A percentile compares a stretch with the other conserved stretches of the same genome.
Evolutionary conservation across 2,888 invertebrate species (phyloP).

Genomic region (Ophion obscuratus): DNA sequence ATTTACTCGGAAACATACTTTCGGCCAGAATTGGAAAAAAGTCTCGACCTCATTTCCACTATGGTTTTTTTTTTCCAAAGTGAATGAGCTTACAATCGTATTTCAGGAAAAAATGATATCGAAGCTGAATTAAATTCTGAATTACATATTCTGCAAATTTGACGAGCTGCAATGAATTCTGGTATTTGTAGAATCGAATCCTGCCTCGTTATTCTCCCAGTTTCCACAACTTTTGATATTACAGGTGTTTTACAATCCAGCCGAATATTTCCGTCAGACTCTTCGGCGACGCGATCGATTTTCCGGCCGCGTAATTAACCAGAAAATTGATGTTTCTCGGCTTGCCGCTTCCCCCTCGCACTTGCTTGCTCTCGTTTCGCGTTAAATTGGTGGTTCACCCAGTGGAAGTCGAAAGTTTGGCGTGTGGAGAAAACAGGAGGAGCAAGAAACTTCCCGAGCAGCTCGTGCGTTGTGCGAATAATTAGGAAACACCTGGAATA

Average conservation of each 20-base stretch:
- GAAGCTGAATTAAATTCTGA: no score
- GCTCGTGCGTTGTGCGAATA: slow-evolving; percentile 71
- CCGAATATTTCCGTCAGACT: not conserved
- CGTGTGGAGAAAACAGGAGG: slow-evolving; percentile 42
- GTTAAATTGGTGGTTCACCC: slow-evolving; percentile 35
- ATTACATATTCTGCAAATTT: no score
- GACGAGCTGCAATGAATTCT: no score
- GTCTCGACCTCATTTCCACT: not conserved
- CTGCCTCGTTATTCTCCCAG: not conserved
- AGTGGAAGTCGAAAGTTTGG: slow-evolving; percentile 50
- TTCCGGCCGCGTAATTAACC: slow-evolving; percentile 59
- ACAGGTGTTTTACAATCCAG: not conserved
- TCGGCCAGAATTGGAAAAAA: not conserved
- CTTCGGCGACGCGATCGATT: slow-evolving; percentile 53
- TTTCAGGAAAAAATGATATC: no score
- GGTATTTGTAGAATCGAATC: no score
- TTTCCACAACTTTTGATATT: not conserved
- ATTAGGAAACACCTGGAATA: slow-evolving; percentile 71
- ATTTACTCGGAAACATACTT: not conserved
- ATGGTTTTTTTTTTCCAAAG: not conserved
- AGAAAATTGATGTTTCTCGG: slow-evolving; percentile 67
- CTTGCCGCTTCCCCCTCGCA: not conserved
- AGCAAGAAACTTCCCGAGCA: slow-evolving; percentile 63
- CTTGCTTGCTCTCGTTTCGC: slow-evolving; percentile 14
- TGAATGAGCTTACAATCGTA: no score